Base-by-base conservation (phyloP, 2,113 vertebrate genomes). In the Piliocolobus tephrosceles region DNA sequence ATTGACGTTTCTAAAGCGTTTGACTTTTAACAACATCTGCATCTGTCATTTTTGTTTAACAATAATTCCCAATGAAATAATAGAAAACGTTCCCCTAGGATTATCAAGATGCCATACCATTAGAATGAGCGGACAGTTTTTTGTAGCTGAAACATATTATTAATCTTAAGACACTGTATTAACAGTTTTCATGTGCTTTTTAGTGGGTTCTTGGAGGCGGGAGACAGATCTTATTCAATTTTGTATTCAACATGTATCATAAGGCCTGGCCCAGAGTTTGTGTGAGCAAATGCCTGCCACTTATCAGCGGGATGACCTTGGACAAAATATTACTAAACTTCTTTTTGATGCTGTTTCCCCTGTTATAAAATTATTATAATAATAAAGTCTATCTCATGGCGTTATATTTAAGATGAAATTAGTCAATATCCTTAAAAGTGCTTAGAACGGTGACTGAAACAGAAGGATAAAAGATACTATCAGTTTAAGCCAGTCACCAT, bases 31-130 rank as follows among this genome's bases (percentile, higher is more conserved):
- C 73, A 91, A 94, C 17, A 58, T 45, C 25, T 35, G 25, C 83
- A 47, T 75, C 83, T 94, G 17, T 80, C 45, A 80, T 85, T 79
- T 91, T 85, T 73, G 61, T 92, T 86, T 66, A 94, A 94, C 92
- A 70, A 75, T 52, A 23, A 85, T 94, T 89, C 45, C 66, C 84
- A 75, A 7, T 27, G 45, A 91, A 88, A 92, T 14, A 94, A 88
- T 88, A 88, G 84, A n/a, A 82, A 73, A 40, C 0, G 1, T 75
- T 82, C 18, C 45, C 47, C 50, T 72, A 68, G 23, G 61, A 85
- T 70, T 89, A 47, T 57, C 27, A 80, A 47, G 0, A 1, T 1
- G 35, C 6, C 81, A 43, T 75, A 78, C 43, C 32, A 38, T 30
- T 83, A 47, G 89, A 88, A 76, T 23, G 8, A 52, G 23, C 25